Percentiles rank a stretch among this genome's conserved stretches.
phyloP scores from a whole-genome alignment of 2,797 vertebrate genomes.

The Spea hammondii region DNA sequence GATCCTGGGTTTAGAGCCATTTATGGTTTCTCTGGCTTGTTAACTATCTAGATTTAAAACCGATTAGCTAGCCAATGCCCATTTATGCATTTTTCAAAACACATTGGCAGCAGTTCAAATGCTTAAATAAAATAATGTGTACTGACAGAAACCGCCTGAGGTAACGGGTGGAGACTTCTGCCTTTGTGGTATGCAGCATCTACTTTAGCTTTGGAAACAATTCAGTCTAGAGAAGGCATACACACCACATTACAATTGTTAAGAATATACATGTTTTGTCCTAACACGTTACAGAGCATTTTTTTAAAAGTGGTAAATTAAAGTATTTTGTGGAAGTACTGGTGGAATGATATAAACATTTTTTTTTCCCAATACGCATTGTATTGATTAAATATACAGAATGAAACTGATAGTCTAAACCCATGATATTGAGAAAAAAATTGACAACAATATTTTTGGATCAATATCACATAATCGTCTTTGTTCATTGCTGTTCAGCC shows the following conservation, averaged over 20 bases:
- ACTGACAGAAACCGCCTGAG: slow-evolving; percentile 10
- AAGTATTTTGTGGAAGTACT: background rate
- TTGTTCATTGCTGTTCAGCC: no score
- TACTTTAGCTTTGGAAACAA: slow-evolving; percentile 6
- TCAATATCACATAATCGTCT: no score
- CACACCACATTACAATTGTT: background rate
- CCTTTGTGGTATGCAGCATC: slow-evolving; percentile 2
- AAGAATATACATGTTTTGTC: slow-evolving; percentile 8
- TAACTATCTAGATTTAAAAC: background rate
- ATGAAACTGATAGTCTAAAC: no score
- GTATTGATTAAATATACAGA: no score
- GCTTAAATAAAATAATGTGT: background rate
- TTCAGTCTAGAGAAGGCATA: background rate
- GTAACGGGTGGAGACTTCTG: slow-evolving; percentile 4
- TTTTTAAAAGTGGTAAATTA: background rate
- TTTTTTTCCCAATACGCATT: background rate
- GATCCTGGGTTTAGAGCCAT: no score
- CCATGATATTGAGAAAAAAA: no score
- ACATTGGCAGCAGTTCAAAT: background rate
- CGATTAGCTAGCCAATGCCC: background rate
- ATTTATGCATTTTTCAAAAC: slow-evolving; percentile 15
- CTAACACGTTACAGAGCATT: slow-evolving; percentile 12
- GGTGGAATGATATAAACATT: background rate
- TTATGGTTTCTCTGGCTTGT: no score
- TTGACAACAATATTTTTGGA: no score